phyloP scores from a whole-genome alignment of 2,888 invertebrate genomes.

The Pristionchus maxplancki region DNA sequence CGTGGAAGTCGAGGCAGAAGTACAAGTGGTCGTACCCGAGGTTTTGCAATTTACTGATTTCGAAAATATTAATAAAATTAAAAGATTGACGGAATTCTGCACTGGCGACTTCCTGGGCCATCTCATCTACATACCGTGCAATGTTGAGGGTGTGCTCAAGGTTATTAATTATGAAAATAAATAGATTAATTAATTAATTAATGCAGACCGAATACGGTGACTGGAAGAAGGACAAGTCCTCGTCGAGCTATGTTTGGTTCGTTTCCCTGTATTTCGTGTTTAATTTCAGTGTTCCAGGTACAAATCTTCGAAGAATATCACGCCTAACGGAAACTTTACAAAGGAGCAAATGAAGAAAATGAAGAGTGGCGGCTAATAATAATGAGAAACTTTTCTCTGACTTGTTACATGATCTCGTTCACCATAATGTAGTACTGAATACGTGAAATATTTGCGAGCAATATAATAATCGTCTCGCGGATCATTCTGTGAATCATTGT shows the following conservation, averaged over 20 bases:
- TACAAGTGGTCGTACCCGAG: constrained; percentile 19
- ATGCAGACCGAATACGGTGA: background rate
- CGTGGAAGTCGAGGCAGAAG: background rate
- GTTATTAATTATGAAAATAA: background rate
- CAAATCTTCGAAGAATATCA: background rate
- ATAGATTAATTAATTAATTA: background rate
- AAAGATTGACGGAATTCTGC: constrained; percentile 1
- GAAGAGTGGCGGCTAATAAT: background rate
- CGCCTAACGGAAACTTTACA: background rate
- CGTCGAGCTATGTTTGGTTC: background rate
- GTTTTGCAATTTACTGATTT: background rate
- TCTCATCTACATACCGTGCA: constrained; percentile 10
- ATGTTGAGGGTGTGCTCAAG: background rate
- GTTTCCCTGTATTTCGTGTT: background rate
- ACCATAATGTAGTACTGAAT: background rate
- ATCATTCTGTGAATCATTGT: no score
- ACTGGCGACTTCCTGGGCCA: background rate
- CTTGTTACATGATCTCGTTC: background rate
- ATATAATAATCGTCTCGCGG: no score
- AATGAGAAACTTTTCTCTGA: background rate
- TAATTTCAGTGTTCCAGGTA: background rate
- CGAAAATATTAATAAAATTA: background rate
- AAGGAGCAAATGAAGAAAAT: background rate
- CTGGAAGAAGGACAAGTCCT: background rate
- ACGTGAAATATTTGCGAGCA: background rate